Base-by-base conservation (phyloP, 2,797 vertebrate species). In the Vireo griseus region DNA sequence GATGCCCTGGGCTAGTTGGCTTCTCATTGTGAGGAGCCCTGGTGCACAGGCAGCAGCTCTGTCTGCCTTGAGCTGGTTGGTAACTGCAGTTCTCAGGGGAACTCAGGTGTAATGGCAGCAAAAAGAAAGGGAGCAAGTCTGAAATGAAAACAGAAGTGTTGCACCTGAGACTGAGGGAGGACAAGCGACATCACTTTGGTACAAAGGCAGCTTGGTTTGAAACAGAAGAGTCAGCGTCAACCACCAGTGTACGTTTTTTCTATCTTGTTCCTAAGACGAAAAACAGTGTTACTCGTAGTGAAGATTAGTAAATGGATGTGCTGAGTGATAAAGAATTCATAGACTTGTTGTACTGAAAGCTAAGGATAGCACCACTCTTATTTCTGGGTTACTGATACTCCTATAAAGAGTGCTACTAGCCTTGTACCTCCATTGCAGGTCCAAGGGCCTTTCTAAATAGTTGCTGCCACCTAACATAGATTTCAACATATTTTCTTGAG, bases 271-370 rank as follows among this genome's bases (percentile, higher is more conserved):
- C 16, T 6, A 35, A 69, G 5, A 14, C 45, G 28, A 78, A 80
- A 79, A 86, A 25, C 5, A 47, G n/a, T 20, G 28, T 86, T 50
- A 31, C 59, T 54, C 19, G 37, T 88, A 81, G 28, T 16, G 24
- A 57, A 20, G 29, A 57, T 50, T 80, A 65, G 68, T 50, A 80
- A 71, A 57, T 63, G n/a, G 9, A 52, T 72, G 39, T 62, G 25
- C 21, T 84, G 76, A 58, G 42, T 57, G 45, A 63, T 88, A 44
- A 83, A 91, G 33, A 83, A 86, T 86, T 83, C 25, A 37, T 88
- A 55, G 57, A 8, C 29, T 74, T 57, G 16, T 78, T 68, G 39
- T 57, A 40, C 66, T 61, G n/a, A 71, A 61, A 78, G 47, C 52
- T 63, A 25, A 65, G 59, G 39, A 37, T 33, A 76, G 39, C 16